Evolutionary conservation across 2,888 invertebrate species (phyloP).

Genomic region (Chrysotoxum bicinctum): DNA sequence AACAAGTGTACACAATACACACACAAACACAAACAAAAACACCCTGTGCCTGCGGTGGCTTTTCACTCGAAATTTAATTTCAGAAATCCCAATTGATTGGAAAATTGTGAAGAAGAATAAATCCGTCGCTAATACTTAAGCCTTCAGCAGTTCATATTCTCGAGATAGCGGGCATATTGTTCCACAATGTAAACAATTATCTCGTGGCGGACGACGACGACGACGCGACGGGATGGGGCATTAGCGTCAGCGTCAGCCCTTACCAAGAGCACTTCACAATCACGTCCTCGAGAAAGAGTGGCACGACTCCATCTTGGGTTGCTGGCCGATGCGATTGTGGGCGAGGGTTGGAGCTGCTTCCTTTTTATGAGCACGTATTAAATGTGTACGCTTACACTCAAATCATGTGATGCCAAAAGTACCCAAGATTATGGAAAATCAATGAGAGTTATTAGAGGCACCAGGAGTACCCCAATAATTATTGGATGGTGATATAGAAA

Average conservation of each 20-base stretch:
- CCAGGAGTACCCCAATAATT: constrained; percentile 1
- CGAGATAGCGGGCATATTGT: constrained; percentile 62
- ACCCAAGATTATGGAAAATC: constrained; percentile 67
- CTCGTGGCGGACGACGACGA: constrained; percentile 17
- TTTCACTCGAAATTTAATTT: constrained; percentile 70
- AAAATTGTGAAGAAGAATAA: constrained; percentile 72
- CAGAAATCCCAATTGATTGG: constrained; percentile 72
- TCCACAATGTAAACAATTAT: constrained; percentile 65
- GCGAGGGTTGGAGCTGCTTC: neutral
- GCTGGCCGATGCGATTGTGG: neutral
- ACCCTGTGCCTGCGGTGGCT: constrained; percentile 63
- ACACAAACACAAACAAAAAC: constrained; percentile 14
- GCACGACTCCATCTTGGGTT: neutral
- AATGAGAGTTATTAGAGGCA: constrained; percentile 48
- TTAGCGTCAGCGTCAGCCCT: neutral
- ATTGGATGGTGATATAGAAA: neutral
- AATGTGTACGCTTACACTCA: constrained; percentile 39
- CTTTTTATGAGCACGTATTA: constrained; percentile 55
- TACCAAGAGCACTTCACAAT: constrained; percentile 34
- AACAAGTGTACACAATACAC: neutral
- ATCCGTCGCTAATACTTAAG: constrained; percentile 69
- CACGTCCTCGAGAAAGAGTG: constrained; percentile 7
- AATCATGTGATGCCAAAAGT: constrained; percentile 40
- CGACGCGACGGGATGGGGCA: too few relatives aligned
- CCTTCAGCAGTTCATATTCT: constrained; percentile 72